Evolutionary conservation across 2,113 vertebrate genomes (phyloP), one percentile per base, ranked within the genome.

Genomic region (Ranitomeya imitator): DNA sequence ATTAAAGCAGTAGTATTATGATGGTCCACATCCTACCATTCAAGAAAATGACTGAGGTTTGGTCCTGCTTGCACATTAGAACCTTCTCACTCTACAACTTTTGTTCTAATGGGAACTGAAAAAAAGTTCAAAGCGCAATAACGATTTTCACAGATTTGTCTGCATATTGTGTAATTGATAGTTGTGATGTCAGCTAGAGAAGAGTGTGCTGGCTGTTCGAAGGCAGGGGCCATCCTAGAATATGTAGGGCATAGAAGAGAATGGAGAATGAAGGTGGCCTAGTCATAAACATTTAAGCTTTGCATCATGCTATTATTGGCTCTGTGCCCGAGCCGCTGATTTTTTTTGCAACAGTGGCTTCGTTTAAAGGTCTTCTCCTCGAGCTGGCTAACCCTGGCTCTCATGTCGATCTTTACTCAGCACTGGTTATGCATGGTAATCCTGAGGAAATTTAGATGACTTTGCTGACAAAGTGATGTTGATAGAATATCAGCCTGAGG

Each of bases 391-490:
- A 52, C 19, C 63, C 61, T 83, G 81, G 81, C 61, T 69, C 61
- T 6, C 61, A 67, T 19, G 26, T 73, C 23, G 65, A 69, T 79
- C 85, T 61, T 78, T 61, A 59, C 55, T 86, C 61, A 79, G 45
- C 51, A 26, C 85, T 79, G 77, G 74, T 86, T 55, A 23, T 79
- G 76, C 61, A 69, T 69, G 76, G 77, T 79, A 79, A 69, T 79
- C 77, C 85, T 12, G 59, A 63, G 61, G 61, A 79, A 80, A 86
- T 79, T 76, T 61, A 79, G 73, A 86, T 67, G 45, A 69, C 85
- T 55, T 65, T 86, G 76, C 85, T 86, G 85, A 86, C 85, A 86
- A 86, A 79, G 76, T 69, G 59, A 86, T 86, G 73, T 86, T 61
- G 73, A 86, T 78, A 79, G 85, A 65, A 86, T 77, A 79, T 86